Evolutionary conservation across 2,113 vertebrate genomes (phyloP).

Genomic region (Elephantulus edwardii): DNA sequence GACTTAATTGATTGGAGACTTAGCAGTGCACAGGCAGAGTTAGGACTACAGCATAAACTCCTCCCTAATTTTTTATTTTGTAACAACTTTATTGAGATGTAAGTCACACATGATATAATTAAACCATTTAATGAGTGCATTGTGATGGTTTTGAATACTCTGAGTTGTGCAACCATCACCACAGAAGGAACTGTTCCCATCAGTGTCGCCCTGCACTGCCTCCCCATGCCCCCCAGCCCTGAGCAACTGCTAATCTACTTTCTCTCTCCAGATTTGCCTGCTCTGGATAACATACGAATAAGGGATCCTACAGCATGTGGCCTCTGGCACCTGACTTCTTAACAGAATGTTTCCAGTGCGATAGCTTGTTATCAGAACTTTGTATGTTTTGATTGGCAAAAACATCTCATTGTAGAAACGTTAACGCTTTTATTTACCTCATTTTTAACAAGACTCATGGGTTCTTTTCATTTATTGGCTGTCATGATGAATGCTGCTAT

Average conservation of each 20-base stretch:
- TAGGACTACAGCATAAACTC: background rate
- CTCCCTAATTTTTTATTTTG: background rate
- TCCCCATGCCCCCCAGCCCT: background rate
- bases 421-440: background rate
- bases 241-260: background rate
- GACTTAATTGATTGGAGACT: background rate
- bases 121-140: background rate
- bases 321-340: background rate
- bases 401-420: background rate
- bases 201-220: too few species aligned
- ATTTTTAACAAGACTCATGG: background rate
- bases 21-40: background rate
- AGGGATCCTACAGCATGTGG: background rate
- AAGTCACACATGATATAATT: background rate
- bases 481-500: background rate
- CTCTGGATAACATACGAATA: background rate
- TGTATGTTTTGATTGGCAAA: background rate
- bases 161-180: background rate
- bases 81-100: background rate
- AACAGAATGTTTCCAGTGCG: background rate
- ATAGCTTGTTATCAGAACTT: background rate
- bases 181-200: background rate
- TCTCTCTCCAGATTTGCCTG: background rate
- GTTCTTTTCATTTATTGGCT: background rate
- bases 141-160: background rate